Evolutionary conservation across 2,113 vertebrate species (phyloP).

Genomic region (Leucopternis melanops): DNA sequence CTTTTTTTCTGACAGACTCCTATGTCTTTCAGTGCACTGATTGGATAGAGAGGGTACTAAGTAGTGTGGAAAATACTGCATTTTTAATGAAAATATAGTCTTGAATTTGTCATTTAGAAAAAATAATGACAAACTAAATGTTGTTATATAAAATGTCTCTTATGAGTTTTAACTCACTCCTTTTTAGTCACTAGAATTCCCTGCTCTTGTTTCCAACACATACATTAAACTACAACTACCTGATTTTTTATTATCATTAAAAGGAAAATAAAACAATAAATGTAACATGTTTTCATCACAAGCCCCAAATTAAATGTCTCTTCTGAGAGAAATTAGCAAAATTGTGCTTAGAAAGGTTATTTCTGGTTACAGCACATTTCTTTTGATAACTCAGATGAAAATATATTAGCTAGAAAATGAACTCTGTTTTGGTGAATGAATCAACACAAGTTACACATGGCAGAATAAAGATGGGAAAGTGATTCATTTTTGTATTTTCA

Average conservation of each 20-base stretch:
- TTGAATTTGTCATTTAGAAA: background rate
- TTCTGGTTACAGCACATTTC: background rate
- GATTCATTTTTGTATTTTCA: background rate
- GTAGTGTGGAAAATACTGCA: background rate
- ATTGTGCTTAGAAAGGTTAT: background rate
- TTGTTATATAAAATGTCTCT: background rate
- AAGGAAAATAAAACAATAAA: background rate
- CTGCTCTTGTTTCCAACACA: background rate
- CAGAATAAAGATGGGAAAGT: background rate
- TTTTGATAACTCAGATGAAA: background rate
- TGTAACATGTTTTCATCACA: background rate
- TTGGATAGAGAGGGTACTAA: background rate
- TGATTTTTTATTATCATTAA: background rate
- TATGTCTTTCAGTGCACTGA: background rate
- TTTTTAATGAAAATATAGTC: background rate
- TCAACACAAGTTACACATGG: background rate
- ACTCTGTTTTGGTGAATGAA: background rate
- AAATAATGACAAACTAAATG: background rate
- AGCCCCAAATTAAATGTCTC: background rate
- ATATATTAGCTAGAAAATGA: background rate
- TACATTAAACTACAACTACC: background rate
- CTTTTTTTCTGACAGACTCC: background rate
- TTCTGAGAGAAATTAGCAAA: background rate
- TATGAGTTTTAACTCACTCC: background rate
- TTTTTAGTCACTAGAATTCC: background rate